phyloP scores from a whole-genome alignment of 64 coral and sea anemone genomes.

The Stichodactyla helianthus region DNA sequence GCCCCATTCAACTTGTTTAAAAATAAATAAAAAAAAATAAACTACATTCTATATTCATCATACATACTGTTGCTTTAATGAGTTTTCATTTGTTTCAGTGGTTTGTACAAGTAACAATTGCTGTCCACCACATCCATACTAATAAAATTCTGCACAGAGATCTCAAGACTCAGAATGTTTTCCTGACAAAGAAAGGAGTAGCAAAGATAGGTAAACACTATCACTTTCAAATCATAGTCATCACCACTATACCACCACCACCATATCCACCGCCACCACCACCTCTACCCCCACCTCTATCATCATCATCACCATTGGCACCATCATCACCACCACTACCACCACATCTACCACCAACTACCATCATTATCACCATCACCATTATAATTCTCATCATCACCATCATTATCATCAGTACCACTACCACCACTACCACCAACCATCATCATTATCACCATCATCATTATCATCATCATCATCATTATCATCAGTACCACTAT shows the following conservation, averaged over 20 bases:
- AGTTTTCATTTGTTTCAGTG: slow-evolving; percentile 44
- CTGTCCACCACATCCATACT: slow-evolving; percentile 89
- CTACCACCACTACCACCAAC: neutral
- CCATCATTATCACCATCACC: neutral
- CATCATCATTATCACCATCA: neutral
- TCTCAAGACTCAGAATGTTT: slow-evolving; percentile 95
- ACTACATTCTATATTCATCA: no score
- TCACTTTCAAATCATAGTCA: neutral
- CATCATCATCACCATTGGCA: no score
- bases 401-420: no score
- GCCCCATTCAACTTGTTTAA: no score
- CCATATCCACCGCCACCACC: neutral
- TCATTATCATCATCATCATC: neutral
- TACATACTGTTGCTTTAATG: no score
- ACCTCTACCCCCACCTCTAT: no score
- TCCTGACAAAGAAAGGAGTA: slow-evolving; percentile 91
- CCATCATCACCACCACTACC: no score
- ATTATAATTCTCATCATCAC: no score
- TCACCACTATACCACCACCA: neutral
- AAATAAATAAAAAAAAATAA: no score
- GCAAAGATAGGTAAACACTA: slow-evolving; percentile 25
- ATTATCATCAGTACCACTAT: no score
- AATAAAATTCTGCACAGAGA: slow-evolving; percentile 95
- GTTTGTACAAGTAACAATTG: slow-evolving; percentile 97
- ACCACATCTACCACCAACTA: no score